These are phyloP conservation scores for Craterocephalus amniculus DNA, from an alignment of 2,797 vertebrate species.

Conservation along the genomic window DNA sequence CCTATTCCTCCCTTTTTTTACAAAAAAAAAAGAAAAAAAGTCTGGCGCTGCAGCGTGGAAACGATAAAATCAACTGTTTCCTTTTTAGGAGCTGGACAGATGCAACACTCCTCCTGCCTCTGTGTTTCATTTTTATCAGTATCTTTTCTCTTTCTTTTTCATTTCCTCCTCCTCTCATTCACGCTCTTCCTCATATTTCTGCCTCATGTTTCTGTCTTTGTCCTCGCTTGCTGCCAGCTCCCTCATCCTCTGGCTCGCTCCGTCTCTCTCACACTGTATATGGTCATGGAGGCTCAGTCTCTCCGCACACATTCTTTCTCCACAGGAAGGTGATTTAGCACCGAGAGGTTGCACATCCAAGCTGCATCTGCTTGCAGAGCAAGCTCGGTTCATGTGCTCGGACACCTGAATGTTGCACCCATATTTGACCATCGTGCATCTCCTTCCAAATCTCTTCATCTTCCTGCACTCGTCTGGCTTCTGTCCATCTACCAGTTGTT, in stretches of 20 bases:
- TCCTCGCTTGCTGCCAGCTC: background rate
- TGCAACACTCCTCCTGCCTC: background rate
- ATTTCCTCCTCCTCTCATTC: background rate
- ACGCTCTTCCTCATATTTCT: background rate
- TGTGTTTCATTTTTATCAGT: background rate
- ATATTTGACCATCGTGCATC: background rate
- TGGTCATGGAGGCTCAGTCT: slow-evolving; percentile 58
- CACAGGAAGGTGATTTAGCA: slow-evolving; percentile 13
- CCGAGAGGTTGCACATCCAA: background rate
- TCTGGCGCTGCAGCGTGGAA: slow-evolving; percentile 21
- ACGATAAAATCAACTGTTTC: slow-evolving; percentile 43
- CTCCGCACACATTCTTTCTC: slow-evolving; percentile 3
- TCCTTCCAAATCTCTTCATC: background rate
- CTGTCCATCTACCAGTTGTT: background rate
- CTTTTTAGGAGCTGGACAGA: slow-evolving; percentile 52
- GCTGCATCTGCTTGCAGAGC: background rate
- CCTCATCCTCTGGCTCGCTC: background rate
- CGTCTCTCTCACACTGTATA: slow-evolving; percentile 52
- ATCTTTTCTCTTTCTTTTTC: background rate
- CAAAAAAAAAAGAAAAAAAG: background rate
- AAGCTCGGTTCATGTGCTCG: background rate
- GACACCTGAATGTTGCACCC: background rate
- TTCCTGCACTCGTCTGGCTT: background rate
- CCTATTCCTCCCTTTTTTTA: background rate
- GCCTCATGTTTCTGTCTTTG: background rate